A percentile compares a stretch with the other conserved stretches of the same genome.
Evolutionary conservation across 2,797 vertebrate species (phyloP).

Genomic region (Clamator glandarius): DNA sequence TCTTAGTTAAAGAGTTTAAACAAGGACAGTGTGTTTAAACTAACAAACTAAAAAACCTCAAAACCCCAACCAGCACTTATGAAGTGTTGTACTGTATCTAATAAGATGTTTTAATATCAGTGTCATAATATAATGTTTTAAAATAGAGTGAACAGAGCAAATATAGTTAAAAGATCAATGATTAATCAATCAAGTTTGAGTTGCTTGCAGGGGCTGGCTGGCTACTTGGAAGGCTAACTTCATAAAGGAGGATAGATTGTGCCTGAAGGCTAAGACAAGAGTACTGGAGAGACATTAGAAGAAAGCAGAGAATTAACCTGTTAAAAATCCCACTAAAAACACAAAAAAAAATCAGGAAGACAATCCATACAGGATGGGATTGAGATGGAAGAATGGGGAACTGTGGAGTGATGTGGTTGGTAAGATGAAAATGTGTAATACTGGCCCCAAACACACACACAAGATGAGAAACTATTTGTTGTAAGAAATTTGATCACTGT

Average conservation of each 20-base stretch:
- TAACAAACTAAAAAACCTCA: not conserved
- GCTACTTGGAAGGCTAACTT: not conserved
- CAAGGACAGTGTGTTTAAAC: not conserved
- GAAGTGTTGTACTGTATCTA: not conserved
- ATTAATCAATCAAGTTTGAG: not conserved
- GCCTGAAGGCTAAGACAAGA: not conserved
- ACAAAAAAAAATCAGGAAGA: not conserved
- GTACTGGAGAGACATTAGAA: not conserved
- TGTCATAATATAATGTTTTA: not conserved
- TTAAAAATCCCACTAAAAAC: not conserved
- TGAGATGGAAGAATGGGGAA: not conserved
- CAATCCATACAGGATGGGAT: not conserved
- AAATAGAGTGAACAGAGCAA: not conserved
- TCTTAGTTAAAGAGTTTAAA: not conserved
- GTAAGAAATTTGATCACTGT: not conserved
- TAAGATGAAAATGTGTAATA: not conserved
- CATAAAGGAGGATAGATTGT: not conserved
- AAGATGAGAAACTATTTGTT: not conserved
- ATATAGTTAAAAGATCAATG: not conserved
- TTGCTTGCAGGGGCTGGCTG: not conserved
- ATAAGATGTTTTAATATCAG: not conserved
- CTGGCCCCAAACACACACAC: not conserved
- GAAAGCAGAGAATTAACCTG: not conserved
- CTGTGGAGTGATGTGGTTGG: not conserved
- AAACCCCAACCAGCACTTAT: accelerated